Percentiles rank a stretch among this genome's conserved stretches.
These are phyloP conservation scores for Delphinapterus leucas DNA, from an alignment of 2,113 vertebrate genomes.

Conservation along the genomic window DNA sequence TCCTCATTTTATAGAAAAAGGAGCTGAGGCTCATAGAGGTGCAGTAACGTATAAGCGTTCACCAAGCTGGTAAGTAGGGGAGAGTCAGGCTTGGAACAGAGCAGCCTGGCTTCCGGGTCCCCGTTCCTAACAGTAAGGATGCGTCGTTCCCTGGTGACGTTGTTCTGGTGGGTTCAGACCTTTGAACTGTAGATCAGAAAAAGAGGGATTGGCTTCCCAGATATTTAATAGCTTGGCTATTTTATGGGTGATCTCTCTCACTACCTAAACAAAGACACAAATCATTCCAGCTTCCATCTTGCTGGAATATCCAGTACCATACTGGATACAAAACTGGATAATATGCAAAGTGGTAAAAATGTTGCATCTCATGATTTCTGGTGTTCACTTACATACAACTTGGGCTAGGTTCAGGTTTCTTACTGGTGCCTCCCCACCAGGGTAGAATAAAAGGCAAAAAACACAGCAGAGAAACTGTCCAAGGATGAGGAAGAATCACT, in stretches of 20 bases:
- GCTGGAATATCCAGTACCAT: neutral
- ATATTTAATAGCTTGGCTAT: neutral
- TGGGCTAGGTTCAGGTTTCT: neutral
- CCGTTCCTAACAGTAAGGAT: accelerated
- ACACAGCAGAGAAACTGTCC: neutral
- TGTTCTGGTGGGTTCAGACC: neutral
- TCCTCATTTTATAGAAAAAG: neutral
- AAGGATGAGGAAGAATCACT: neutral
- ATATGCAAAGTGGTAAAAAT: neutral
- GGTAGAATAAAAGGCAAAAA: neutral
- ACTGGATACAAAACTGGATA: too few species aligned
- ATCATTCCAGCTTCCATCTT: neutral
- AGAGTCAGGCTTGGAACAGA: neutral
- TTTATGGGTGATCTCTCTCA: neutral
- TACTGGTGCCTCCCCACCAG: neutral
- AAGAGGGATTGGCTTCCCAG: neutral
- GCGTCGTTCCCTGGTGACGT: too few species aligned
- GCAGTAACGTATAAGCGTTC: neutral
- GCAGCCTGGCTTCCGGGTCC: neutral
- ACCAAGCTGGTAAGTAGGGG: neutral
- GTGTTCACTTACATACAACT: too few species aligned
- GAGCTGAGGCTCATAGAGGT: neutral
- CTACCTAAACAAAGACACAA: neutral
- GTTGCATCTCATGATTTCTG: neutral
- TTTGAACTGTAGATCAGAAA: neutral